Evolutionary conservation across 1,140 invertebrate species (phyloP).

Genomic region (Cataglyphis hispanica): DNA sequence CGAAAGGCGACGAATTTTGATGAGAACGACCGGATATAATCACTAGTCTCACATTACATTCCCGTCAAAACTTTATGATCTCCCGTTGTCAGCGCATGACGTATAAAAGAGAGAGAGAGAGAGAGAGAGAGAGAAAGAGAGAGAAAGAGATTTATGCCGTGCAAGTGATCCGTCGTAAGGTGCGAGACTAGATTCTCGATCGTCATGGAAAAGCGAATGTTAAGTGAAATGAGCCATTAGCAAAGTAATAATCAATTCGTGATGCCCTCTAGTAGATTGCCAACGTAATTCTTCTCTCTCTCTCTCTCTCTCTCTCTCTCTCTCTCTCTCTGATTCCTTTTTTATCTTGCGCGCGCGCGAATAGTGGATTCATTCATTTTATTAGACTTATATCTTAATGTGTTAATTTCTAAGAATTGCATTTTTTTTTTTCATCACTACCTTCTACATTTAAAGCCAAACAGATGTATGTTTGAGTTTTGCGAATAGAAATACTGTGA

Average conservation of each 20-base stretch:
- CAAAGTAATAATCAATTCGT: slow-evolving; percentile 72
- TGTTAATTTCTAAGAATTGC: background rate
- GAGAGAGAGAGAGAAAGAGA: background rate
- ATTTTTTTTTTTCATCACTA: no score
- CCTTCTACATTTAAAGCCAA: background rate
- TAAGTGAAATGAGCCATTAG: slow-evolving; percentile 73
- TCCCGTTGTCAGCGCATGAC: slow-evolving; percentile 26
- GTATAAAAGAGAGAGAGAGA: background rate
- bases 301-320: slow-evolving; percentile 7
- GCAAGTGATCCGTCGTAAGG: slow-evolving; percentile 4
- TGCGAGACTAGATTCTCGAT: slow-evolving; percentile 31
- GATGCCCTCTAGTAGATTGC: slow-evolving; percentile 70
- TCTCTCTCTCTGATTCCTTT: background rate
- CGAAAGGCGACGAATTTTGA: slow-evolving; percentile 15
- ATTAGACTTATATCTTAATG: background rate
- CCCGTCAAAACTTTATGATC: slow-evolving; percentile 33
- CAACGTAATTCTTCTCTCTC: slow-evolving; percentile 43
- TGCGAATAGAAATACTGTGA: no score
- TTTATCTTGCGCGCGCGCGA: slow-evolving; percentile 9
- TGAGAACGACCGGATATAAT: slow-evolving; percentile 39
- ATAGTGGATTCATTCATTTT: slow-evolving; percentile 5
- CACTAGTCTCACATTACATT: background rate
- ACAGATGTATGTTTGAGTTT: background rate
- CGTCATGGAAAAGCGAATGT: slow-evolving; percentile 65
- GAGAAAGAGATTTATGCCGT: background rate